Conservation (phyloP, 2,797 vertebrate species). For the Pipistrellus kuhlii region DNA sequence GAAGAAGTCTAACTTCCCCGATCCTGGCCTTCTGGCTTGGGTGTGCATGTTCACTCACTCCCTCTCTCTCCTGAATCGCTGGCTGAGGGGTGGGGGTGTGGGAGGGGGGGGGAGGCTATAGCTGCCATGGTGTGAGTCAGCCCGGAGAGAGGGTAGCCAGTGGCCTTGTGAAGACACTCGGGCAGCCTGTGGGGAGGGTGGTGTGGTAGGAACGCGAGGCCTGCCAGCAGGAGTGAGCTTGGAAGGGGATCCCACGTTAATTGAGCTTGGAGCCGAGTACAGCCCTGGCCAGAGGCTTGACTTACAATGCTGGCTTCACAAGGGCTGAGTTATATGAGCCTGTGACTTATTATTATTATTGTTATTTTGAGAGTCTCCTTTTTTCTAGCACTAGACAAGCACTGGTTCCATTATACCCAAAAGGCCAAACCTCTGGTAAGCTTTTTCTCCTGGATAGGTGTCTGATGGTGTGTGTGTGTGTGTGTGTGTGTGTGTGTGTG, state of each 20-base stretch:
- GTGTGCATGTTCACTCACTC: no score
- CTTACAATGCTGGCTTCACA: slow-evolving; percentile 45
- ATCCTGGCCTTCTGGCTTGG: background rate
- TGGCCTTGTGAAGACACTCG: background rate
- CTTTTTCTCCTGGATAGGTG: background rate
- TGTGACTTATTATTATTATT: background rate
- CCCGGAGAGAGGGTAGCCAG: background rate
- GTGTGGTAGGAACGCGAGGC: background rate
- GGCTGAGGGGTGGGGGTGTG: no score
- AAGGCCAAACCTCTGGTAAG: background rate
- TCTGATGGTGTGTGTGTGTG: background rate
- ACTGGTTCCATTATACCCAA: slow-evolving; percentile 12
- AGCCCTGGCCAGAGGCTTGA: background rate
- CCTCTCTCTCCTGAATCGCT: background rate
- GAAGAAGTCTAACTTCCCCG: background rate
- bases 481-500: background rate
- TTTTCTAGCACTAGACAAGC: background rate
- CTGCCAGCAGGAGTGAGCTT: slow-evolving; percentile 46
- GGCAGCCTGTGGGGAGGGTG: background rate
- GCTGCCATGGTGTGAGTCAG: background rate
- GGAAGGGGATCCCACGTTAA: background rate
- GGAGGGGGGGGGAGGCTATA: background rate
- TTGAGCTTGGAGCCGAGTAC: slow-evolving; percentile 27
- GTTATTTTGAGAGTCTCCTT: slow-evolving; percentile 30
- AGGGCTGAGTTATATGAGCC: slow-evolving; percentile 20